These are phyloP conservation scores for Todiramphus chloris DNA, from an alignment of 2,113 vertebrate genomes.

Conservation along the genomic window DNA sequence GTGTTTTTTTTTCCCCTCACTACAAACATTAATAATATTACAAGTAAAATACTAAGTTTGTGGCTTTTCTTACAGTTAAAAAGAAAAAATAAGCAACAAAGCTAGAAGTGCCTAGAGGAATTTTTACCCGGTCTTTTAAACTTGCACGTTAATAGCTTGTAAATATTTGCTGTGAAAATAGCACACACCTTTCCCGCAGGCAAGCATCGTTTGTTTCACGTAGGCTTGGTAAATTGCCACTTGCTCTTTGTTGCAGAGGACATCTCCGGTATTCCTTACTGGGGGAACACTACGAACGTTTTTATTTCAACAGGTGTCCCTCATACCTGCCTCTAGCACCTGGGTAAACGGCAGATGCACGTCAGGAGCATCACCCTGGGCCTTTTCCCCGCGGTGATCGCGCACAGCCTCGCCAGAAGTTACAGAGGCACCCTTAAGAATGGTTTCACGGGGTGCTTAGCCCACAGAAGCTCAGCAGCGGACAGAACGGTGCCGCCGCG, in stretches of 20 bases:
- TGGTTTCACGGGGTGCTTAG: fast-evolving
- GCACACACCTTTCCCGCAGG: background rate
- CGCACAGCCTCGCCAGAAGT: background rate
- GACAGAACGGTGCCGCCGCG: fast-evolving
- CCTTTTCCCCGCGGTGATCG: background rate
- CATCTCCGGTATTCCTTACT: background rate
- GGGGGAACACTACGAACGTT: background rate
- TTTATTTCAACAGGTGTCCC: background rate
- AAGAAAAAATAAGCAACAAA: background rate
- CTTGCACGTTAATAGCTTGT: background rate
- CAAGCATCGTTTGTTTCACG: background rate
- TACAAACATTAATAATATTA: background rate
- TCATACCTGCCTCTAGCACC: background rate
- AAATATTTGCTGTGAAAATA: background rate
- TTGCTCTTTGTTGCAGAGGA: background rate
- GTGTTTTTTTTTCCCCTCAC: background rate
- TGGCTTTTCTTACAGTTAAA: background rate
- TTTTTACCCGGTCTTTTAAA: background rate
- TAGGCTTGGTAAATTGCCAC: background rate
- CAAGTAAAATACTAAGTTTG: background rate
- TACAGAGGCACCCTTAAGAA: fast-evolving
- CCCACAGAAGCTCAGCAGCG: fast-evolving
- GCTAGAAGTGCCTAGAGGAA: background rate
- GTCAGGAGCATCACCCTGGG: background rate
- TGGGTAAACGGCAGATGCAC: background rate